Percentiles rank a stretch among this genome's conserved stretches.
These are phyloP conservation scores for Ephydatia muelleri DNA, from an alignment of 37 sponge, comb jelly and placozoan genomes.

Conservation along the genomic window DNA sequence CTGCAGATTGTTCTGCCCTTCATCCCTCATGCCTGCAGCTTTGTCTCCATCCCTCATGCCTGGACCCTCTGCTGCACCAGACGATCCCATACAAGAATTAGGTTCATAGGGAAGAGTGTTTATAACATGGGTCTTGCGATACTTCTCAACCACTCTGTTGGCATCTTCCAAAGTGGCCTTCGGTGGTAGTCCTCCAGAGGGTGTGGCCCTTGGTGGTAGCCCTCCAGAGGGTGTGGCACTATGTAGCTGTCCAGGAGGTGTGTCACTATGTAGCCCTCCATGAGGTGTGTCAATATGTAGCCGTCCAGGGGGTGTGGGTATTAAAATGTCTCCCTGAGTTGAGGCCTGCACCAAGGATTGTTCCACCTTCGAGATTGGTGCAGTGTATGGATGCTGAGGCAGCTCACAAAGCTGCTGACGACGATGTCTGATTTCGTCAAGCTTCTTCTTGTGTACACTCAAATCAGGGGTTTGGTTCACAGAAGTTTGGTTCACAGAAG, in stretches of 20 bases:
- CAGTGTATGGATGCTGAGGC: neutral
- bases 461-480: too few relatives aligned
- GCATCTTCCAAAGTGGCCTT: neutral
- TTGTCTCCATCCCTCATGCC: neutral
- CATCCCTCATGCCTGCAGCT: neutral
- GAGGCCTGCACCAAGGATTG: neutral
- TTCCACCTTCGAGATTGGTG: neutral
- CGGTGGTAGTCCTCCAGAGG: neutral
- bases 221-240: neutral
- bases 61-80: neutral
- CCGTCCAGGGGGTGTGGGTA: neutral
- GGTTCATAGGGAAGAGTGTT: neutral
- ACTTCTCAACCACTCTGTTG: neutral
- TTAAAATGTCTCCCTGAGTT: neutral
- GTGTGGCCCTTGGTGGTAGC: neutral
- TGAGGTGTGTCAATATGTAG: neutral
- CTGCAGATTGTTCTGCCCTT: neutral
- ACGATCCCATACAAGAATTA: neutral
- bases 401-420: neutral
- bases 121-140: neutral
- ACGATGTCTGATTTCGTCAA: neutral
- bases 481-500: too few relatives aligned
- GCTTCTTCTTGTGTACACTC: neutral
- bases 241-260: neutral
- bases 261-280: neutral